Percentiles rank a stretch among this genome's conserved stretches.
Conservation (phyloP, 2,113 vertebrate species). For the Lipophrys pholis region DNA sequence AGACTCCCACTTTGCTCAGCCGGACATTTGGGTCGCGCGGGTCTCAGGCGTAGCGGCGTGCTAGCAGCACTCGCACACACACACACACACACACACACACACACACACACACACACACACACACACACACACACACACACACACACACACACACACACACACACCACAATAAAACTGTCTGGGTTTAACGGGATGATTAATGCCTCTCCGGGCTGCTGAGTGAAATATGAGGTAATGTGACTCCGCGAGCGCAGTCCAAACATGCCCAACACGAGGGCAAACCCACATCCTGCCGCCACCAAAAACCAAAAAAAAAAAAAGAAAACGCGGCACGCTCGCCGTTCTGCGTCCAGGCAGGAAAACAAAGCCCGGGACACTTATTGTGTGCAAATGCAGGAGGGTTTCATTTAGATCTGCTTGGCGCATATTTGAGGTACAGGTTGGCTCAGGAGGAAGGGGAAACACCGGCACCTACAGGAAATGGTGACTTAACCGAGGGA, state of each 20-base stretch:
- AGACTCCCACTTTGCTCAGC: slow-evolving; percentile 53
- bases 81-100: no score
- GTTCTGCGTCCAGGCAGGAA: not conserved
- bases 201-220: slow-evolving; percentile 64
- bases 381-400: not conserved
- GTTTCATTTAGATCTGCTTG: slow-evolving; percentile 16
- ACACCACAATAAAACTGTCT: slow-evolving; percentile 71
- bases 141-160: slow-evolving; percentile 17
- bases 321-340: slow-evolving; percentile 11
- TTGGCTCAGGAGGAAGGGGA: slow-evolving; percentile 4
- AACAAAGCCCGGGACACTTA: not conserved
- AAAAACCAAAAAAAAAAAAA: not conserved
- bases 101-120: slow-evolving; percentile 18
- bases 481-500: slow-evolving; percentile 57
- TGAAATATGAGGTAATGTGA: slow-evolving; percentile 75
- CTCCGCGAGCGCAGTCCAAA: slow-evolving; percentile 65
- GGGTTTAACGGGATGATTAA: slow-evolving; percentile 75
- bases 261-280: slow-evolving; percentile 53
- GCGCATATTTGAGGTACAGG: not conserved
- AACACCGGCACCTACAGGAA: slow-evolving; percentile 44
- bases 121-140: not conserved
- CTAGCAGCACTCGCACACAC: slow-evolving; percentile 43
- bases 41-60: slow-evolving; percentile 53
- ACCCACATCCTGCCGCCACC: slow-evolving; percentile 41
- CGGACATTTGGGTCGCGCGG: slow-evolving; percentile 58